Conservation (phyloP, 1,140 invertebrate species). For the Panulirus ornatus region DNA sequence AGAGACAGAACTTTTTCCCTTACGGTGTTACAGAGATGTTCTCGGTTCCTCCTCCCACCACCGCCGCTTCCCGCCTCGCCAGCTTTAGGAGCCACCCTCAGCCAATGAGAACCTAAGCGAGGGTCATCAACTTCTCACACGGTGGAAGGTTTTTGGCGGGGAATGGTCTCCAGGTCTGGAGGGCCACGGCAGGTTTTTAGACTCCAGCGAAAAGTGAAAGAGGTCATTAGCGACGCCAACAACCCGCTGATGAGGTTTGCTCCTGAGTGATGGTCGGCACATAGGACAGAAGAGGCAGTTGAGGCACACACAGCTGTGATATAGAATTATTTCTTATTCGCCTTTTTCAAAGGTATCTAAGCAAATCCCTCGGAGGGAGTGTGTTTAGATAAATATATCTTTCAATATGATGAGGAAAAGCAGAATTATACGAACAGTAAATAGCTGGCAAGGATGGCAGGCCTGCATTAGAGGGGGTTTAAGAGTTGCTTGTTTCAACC, state of each 20-base stretch:
- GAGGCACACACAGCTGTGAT: too few relatives aligned
- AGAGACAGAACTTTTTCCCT: slow-evolving; percentile 7
- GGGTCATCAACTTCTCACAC: slow-evolving; percentile 36
- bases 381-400: not conserved
- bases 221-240: slow-evolving; percentile 50
- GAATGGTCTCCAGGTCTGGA: slow-evolving; percentile 15
- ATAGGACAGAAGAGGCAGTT: too few relatives aligned
- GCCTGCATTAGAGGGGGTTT: not conserved
- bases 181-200: slow-evolving; percentile 18
- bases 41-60: not conserved
- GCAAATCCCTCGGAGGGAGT: not conserved
- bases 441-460: slow-evolving; percentile 38
- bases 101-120: slow-evolving; percentile 32
- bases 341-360: too few relatives aligned
- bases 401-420: too few relatives aligned
- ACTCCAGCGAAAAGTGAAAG: slow-evolving; percentile 32
- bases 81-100: slow-evolving; percentile 41
- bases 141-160: slow-evolving; percentile 34
- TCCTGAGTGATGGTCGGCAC: too few relatives aligned
- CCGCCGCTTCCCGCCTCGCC: not conserved
- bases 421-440: slow-evolving; percentile 15
- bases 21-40: slow-evolving; percentile 1
- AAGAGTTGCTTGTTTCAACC: slow-evolving; percentile 50
- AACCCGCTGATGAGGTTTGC: slow-evolving; percentile 19
- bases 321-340: too few relatives aligned